Evolutionary conservation across 2,113 vertebrate species (phyloP).

Genomic region (Hepsetus odoe): DNA sequence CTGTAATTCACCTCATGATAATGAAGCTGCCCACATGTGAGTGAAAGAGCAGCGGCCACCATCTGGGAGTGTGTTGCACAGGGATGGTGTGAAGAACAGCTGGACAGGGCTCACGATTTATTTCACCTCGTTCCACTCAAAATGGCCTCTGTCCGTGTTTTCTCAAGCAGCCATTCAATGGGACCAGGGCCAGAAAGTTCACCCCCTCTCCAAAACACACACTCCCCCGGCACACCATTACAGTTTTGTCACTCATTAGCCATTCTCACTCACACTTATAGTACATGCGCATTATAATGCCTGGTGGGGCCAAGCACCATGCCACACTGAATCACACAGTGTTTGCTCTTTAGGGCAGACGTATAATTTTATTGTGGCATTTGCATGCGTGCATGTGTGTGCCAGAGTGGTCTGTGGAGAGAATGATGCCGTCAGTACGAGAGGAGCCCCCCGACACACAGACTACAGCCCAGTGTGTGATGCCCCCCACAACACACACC

Average conservation of each 20-base stretch:
- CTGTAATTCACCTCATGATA: conserved; percentile 58
- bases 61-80: conserved; percentile 45
- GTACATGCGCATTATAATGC: conserved; percentile 28
- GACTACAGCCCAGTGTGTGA: conserved; percentile 35
- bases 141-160: conserved; percentile 47
- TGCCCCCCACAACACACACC: conserved; percentile 46
- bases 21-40: conserved; percentile 55
- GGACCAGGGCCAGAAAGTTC: background rate
- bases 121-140: conserved; percentile 49
- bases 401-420: conserved; percentile 36
- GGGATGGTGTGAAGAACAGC: conserved; percentile 39
- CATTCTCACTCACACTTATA: conserved; percentile 28
- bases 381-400: conserved; percentile 17
- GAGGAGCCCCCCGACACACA: conserved; percentile 43
- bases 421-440: conserved; percentile 51
- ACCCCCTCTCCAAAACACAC: conserved; percentile 6
- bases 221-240: background rate
- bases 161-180: conserved; percentile 38
- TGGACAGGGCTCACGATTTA: conserved; percentile 45
- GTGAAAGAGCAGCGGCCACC: conserved; percentile 26
- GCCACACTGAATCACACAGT: conserved; percentile 49
- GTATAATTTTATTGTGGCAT: conserved; percentile 58
- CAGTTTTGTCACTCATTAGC: conserved; percentile 24
- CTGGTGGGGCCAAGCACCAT: conserved; percentile 35
- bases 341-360: conserved; percentile 57